Evolutionary conservation across 1,140 invertebrate genomes (phyloP).

Genomic region (Riptortus pedestris): DNA sequence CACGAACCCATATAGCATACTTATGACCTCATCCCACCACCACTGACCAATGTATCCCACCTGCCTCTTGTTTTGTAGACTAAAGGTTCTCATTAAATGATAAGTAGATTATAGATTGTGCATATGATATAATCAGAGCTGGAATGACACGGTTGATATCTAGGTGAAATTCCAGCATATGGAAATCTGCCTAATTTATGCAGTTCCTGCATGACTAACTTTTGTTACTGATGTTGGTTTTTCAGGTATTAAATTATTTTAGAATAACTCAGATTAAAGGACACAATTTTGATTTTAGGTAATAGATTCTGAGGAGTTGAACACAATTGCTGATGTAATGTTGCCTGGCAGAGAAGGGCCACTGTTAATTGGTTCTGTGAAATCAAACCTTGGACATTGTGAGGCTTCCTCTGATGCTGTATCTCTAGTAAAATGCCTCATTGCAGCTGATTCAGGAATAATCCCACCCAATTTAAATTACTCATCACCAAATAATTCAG

Average conservation of each 20-base stretch:
- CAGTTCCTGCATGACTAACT: too few species aligned
- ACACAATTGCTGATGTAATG: constrained; percentile 84
- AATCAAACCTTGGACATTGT: constrained; percentile 96
- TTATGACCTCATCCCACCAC: too few species aligned
- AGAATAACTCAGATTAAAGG: background rate
- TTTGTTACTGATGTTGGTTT: too few species aligned
- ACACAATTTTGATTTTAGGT: constrained; percentile 36
- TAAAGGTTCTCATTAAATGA: too few species aligned
- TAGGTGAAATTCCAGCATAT: too few species aligned
- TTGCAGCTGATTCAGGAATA: constrained; percentile 76
- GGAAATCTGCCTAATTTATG: too few species aligned
- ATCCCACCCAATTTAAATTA: constrained; percentile 89
- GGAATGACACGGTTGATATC: too few species aligned
- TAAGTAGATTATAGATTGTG: too few species aligned
- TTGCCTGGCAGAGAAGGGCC: constrained; percentile 71
- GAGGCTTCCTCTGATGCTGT: constrained; percentile 88
- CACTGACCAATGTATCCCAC: too few species aligned
- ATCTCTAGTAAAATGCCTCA: constrained; percentile 75
- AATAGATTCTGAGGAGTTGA: constrained; percentile 94
- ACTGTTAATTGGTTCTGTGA: constrained; percentile 85
- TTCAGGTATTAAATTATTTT: background rate
- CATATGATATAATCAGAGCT: too few species aligned
- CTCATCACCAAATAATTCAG: constrained; percentile 73
- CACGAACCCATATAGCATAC: too few species aligned
- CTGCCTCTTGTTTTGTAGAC: too few species aligned